phyloP scores from a whole-genome alignment of 2,888 invertebrate genomes.

The Machimus rusticus region DNA sequence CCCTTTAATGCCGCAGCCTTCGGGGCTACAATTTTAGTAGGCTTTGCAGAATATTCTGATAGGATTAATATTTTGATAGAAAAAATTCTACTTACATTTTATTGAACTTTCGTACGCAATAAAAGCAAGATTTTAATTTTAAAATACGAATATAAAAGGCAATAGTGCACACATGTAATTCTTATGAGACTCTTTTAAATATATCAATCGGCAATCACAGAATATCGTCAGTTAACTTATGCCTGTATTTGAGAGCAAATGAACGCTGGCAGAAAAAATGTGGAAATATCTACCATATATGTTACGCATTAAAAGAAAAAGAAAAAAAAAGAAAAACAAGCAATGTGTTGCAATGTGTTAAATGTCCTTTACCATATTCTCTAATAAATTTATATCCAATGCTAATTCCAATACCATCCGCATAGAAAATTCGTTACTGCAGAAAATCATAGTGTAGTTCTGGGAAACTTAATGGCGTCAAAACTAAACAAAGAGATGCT shows the following conservation, averaged over 20 bases:
- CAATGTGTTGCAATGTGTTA: not conserved
- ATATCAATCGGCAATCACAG: not conserved
- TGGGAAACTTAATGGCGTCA: not conserved
- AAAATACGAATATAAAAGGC: not conserved
- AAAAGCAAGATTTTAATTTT: no score
- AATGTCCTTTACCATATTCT: not conserved
- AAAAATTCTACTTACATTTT: no score
- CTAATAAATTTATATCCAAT: not conserved
- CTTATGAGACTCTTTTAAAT: not conserved
- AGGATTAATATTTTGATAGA: no score
- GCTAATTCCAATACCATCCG: not conserved
- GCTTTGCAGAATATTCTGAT: no score
- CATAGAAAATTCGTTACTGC: not conserved
- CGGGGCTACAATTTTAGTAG: no score
- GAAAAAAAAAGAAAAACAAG: not conserved
- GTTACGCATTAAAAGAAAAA: not conserved
- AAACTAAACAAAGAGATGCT: not conserved
- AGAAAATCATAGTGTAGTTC: not conserved
- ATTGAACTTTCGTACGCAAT: no score
- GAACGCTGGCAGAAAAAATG: not conserved
- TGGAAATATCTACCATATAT: not conserved
- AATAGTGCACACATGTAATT: not conserved
- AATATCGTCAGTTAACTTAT: not conserved
- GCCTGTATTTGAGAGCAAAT: not conserved
- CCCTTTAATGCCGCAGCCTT: no score